A percentile compares a stretch with the other conserved stretches of the same genome.
phyloP scores from a whole-genome alignment of 1,140 invertebrate species.

The Calycopis cecrops region DNA sequence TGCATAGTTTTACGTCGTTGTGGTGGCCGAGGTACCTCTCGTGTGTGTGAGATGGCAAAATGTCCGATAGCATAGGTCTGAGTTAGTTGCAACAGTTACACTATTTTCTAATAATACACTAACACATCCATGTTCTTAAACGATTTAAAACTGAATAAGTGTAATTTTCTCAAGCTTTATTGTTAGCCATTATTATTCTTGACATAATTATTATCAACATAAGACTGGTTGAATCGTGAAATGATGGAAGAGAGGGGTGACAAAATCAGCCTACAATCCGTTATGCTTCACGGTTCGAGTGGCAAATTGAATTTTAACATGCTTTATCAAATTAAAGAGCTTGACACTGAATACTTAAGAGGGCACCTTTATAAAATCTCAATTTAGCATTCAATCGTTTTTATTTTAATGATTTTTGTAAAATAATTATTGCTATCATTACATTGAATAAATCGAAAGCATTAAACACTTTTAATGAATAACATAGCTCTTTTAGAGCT shows the following conservation, averaged over 20 bases:
- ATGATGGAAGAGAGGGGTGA: slow-evolving; percentile 63
- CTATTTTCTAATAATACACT: too few species aligned
- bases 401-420: neutral
- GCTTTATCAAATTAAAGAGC: slow-evolving; percentile 62
- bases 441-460: slow-evolving; percentile 45
- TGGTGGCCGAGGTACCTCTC: too few species aligned
- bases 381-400: neutral
- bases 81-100: too few species aligned
- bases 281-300: slow-evolving; percentile 63
- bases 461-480: slow-evolving; percentile 66
- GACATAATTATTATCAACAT: slow-evolving; percentile 47
- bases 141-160: too few species aligned
- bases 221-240: slow-evolving; percentile 51
- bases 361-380: slow-evolving; percentile 13
- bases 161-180: too few species aligned
- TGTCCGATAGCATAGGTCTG: too few species aligned
- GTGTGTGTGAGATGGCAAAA: too few species aligned
- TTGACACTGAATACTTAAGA: slow-evolving; percentile 59
- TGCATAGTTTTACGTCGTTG: too few species aligned
- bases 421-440: slow-evolving; percentile 3
- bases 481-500: slow-evolving; percentile 47
- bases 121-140: too few species aligned
- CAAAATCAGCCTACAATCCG: slow-evolving; percentile 62
- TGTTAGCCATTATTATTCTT: slow-evolving; percentile 41
- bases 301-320: slow-evolving; percentile 73